Percentiles rank a stretch among this genome's conserved stretches.
Evolutionary conservation across 35 echinoderm and acorn worm species (phyloP).

Genomic region (Lytechinus variegatus): DNA sequence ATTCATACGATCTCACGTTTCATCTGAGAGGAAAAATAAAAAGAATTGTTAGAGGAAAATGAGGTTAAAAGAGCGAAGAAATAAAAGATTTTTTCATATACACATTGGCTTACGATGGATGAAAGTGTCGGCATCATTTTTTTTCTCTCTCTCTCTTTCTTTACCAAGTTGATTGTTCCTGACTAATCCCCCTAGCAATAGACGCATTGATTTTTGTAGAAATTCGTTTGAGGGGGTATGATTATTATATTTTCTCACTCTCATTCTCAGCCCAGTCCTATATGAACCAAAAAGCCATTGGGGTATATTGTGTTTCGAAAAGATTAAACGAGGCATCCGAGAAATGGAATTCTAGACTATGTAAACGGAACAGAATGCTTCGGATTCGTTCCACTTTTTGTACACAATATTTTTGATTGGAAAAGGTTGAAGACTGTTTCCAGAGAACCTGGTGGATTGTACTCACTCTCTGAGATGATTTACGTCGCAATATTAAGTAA

Average conservation of each 20-base stretch:
- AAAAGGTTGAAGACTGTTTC: background rate
- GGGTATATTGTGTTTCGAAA: slow-evolving; percentile 43
- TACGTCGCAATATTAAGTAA: background rate
- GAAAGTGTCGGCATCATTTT: slow-evolving; percentile 15
- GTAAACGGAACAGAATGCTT: slow-evolving; percentile 45
- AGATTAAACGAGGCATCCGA: slow-evolving; percentile 42
- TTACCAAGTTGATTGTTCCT: slow-evolving; percentile 17
- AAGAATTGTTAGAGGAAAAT: slow-evolving; percentile 37
- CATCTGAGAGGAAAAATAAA: slow-evolving; percentile 35
- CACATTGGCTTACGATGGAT: slow-evolving; percentile 13
- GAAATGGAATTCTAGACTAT: slow-evolving; percentile 49
- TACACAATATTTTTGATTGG: slow-evolving; percentile 19
- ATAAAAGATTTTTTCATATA: slow-evolving; percentile 42
- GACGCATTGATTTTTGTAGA: slow-evolving; percentile 37
- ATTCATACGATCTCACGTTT: slow-evolving; percentile 20
- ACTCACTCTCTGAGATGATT: background rate
- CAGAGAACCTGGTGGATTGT: background rate
- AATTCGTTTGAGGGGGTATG: slow-evolving; percentile 43
- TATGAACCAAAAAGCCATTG: background rate
- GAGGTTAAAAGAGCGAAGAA: slow-evolving; percentile 39
- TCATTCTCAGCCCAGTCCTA: background rate
- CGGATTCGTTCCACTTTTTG: slow-evolving; percentile 16
- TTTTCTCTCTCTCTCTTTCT: background rate
- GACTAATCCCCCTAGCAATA: slow-evolving; percentile 34
- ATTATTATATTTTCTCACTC: slow-evolving; percentile 38